These are phyloP conservation scores for Herminia tarsipennalis DNA, from an alignment of 2,888 invertebrate species.

Conservation along the genomic window DNA sequence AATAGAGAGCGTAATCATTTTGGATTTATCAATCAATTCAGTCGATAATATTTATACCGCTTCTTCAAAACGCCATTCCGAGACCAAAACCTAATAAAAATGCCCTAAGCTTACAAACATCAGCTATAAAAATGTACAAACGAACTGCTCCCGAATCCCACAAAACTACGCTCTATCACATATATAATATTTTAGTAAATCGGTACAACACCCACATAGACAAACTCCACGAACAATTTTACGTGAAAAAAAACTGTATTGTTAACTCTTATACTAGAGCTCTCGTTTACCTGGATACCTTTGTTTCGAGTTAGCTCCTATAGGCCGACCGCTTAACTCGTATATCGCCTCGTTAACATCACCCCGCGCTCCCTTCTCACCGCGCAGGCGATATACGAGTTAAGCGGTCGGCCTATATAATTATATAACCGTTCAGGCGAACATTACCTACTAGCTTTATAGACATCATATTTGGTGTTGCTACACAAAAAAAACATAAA, in stretches of 20 bases:
- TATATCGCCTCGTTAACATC: no score
- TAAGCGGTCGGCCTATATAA: no score
- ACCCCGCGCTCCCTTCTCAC: no score
- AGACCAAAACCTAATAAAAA: constrained; percentile 14
- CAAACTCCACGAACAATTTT: constrained; percentile 22
- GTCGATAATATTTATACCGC: constrained; percentile 6
- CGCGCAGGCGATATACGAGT: no score
- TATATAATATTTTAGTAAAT: constrained; percentile 27
- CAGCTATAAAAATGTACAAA: constrained; percentile 35
- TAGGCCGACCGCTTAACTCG: no score
- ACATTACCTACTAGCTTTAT: no score
- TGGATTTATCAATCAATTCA: constrained; percentile 21
- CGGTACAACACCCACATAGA: constrained; percentile 31
- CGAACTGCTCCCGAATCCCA: constrained; percentile 12
- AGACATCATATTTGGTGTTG: no score
- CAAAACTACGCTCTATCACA: constrained; percentile 37
- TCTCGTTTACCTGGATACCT: neutral
- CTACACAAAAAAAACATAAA: no score
- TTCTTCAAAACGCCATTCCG: constrained; percentile 7
- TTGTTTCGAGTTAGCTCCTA: constrained; percentile 1
- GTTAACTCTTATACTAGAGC: neutral
- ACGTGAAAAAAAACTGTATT: constrained; percentile 18
- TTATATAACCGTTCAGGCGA: no score
- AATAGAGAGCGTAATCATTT: constrained; percentile 38
- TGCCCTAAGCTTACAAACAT: constrained; percentile 28